Evolutionary conservation across 2,888 invertebrate species (phyloP).

Genomic region (Harpalus rubripes): DNA sequence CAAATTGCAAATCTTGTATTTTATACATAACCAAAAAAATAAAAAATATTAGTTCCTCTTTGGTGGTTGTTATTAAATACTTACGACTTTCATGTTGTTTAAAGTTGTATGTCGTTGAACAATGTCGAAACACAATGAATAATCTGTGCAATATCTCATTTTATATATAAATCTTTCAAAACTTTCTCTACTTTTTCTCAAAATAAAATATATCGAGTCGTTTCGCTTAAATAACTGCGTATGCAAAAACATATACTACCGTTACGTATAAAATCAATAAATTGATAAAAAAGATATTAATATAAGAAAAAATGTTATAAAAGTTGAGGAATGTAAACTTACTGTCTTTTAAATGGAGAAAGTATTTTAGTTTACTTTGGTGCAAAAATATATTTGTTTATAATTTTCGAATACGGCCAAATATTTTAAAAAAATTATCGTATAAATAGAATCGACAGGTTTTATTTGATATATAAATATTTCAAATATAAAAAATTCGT

Average conservation of each 20-base stretch:
- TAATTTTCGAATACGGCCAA: no score
- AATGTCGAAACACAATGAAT: conserved; percentile 29
- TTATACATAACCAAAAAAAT: no score
- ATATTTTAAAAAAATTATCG: no score
- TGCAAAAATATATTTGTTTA: no score
- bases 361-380: neutral
- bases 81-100: conserved; percentile 61
- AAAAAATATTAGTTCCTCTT: no score
- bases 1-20: no score
- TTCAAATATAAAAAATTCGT: no score
- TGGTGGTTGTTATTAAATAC: conserved; percentile 11
- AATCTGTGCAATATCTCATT: conserved; percentile 31
- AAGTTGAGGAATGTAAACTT: neutral
- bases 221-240: conserved; percentile 29
- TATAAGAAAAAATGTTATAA: no score
- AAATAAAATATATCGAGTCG: conserved; percentile 45
- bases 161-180: conserved; percentile 52
- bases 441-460: no score
- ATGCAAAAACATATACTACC: conserved; percentile 14
- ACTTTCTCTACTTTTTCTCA: conserved; percentile 63
- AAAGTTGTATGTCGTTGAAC: conserved; percentile 27
- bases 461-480: no score
- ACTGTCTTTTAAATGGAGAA: neutral
- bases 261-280: conserved; percentile 6
- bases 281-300: neutral